Evolutionary conservation across 2,888 invertebrate species (phyloP).

Genomic region (Volucella inanis): DNA sequence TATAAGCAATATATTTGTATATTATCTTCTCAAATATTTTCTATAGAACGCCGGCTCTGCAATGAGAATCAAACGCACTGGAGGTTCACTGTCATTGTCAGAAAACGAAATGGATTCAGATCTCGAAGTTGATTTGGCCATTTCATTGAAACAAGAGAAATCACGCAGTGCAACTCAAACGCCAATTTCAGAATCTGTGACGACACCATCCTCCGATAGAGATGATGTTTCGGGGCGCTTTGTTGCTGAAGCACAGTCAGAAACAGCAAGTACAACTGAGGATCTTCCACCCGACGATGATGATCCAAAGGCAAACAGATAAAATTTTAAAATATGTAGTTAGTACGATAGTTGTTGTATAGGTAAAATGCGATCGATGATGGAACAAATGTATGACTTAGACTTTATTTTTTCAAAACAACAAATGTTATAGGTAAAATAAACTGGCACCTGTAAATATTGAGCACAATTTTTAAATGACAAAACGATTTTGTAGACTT

Average conservation of each 20-base stretch:
- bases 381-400: slow-evolving; percentile 68
- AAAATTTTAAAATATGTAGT: slow-evolving; percentile 28
- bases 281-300: slow-evolving; percentile 60
- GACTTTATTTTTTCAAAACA: slow-evolving; percentile 72
- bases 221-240: slow-evolving; percentile 28
- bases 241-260: slow-evolving; percentile 10
- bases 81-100: slow-evolving; percentile 91
- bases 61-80: slow-evolving; percentile 85
- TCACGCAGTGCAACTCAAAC: slow-evolving; percentile 76
- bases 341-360: slow-evolving; percentile 39
- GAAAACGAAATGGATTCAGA: slow-evolving; percentile 93
- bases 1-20: not conserved
- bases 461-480: slow-evolving; percentile 54
- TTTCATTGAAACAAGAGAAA: slow-evolving; percentile 75
- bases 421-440: slow-evolving; percentile 57
- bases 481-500: slow-evolving; percentile 27
- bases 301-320: slow-evolving; percentile 44
- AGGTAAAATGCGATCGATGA: slow-evolving; percentile 42
- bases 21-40: not conserved
- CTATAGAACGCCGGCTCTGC: slow-evolving; percentile 78
- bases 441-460: slow-evolving; percentile 67
- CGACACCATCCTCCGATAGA: slow-evolving; percentile 57
- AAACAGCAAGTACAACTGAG: slow-evolving; percentile 46
- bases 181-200: slow-evolving; percentile 69
- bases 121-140: slow-evolving; percentile 80